phyloP scores from a whole-genome alignment of 2,113 vertebrate genomes.

The Neodon shergylaensis region DNA sequence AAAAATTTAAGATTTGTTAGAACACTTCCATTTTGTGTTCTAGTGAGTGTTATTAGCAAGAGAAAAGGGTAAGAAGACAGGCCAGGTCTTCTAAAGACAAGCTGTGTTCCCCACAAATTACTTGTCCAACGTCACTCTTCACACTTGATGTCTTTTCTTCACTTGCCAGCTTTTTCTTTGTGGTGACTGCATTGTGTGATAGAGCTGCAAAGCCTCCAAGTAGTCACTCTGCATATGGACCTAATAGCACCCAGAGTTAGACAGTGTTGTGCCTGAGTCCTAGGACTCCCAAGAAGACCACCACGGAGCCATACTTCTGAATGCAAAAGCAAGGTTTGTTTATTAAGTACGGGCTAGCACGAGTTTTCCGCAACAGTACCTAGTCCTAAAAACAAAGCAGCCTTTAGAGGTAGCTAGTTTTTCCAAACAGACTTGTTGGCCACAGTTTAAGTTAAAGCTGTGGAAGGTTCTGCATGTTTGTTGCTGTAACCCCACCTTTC shows the following conservation, averaged over 20 bases:
- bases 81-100: neutral
- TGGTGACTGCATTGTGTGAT: neutral
- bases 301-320: too few relatives aligned
- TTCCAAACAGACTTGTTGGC: conserved; percentile 65
- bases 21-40: neutral
- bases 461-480: conserved; percentile 68
- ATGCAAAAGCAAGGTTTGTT: too few relatives aligned
- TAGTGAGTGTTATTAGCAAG: neutral
- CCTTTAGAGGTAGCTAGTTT: conserved; percentile 70
- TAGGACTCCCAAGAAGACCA: too few relatives aligned
- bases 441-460: conserved; percentile 64
- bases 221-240: neutral
- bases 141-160: neutral
- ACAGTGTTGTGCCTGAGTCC: too few relatives aligned
- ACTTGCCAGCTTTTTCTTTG: neutral
- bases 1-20: neutral
- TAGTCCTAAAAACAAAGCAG: conserved; percentile 59
- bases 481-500: conserved; percentile 44
- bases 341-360: too few relatives aligned
- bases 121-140: neutral
- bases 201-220: neutral
- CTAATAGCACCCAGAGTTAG: neutral
- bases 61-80: neutral
- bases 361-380: neutral
- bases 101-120: neutral